Evolutionary conservation across 2,113 vertebrate genomes (phyloP), one percentile per base, ranked within the genome.

Genomic region (Aleadryas rufinucha): DNA sequence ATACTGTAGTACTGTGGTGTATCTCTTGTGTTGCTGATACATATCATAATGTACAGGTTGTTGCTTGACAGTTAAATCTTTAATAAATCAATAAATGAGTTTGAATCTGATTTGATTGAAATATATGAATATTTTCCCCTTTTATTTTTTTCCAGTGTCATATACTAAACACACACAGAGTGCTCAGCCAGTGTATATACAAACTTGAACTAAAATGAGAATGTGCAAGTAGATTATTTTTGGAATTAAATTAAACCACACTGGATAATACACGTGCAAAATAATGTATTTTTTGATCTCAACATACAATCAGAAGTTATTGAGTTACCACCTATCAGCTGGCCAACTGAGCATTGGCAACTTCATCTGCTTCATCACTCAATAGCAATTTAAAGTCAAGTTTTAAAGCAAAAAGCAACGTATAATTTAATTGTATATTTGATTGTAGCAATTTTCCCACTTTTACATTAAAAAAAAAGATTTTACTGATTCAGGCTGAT

Each of bases 401-500:
- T 53, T 68, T 30, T 13, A 82, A 72, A 82, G 35, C 12, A 59
- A 85, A 89, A 82, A 50, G 9, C 30, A 87, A 37, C 6, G 41
- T 22, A 45, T 13, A n/a, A 44, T 54, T 53, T 87, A 72, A n/a
- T 37, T 82, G 6, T 10, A 14, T 68, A 60, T 81, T 95, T 95
- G 16, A 77, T 80, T 87, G 6, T 45, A 70, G 35, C 27, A 24
- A 30, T 17, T 63, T 84, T 84, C 9, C 9, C 3, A 57, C 68
- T 89, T 85, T 84, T 90, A 98, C 93, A 86, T 97, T 54, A 86
- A 89, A 78, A 95, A 93, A 96, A 89, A 64, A 93, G 4, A 97
- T 98, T 96, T 93, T 98, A 92, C 75, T 96, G 78, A 90, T 98
- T 57, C 96, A 94, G 93, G 86, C 50, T 69, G 93, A 97, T 69